Evolutionary conservation across 2,797 vertebrate species (phyloP).

Genomic region (Lophius americanus): DNA sequence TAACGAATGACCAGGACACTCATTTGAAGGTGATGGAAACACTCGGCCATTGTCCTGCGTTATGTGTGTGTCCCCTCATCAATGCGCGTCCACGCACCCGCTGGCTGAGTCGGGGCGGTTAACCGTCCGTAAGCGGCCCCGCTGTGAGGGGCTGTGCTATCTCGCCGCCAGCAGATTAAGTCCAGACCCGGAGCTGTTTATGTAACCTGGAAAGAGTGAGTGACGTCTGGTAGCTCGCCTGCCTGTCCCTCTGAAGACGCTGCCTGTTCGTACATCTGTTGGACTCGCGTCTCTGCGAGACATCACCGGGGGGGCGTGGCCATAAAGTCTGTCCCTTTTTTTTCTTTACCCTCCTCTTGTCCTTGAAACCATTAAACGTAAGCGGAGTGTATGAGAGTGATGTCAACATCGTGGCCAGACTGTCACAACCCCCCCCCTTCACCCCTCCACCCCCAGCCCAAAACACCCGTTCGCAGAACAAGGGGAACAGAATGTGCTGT

Average conservation of each 20-base stretch:
- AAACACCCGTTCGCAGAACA: slow-evolving; percentile 58
- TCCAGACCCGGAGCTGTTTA: slow-evolving; percentile 72
- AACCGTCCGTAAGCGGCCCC: slow-evolving; percentile 50
- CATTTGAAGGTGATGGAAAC: slow-evolving; percentile 41
- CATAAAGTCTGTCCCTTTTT: slow-evolving; percentile 19
- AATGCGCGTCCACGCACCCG: slow-evolving; percentile 7
- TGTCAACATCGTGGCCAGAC: slow-evolving; percentile 55
- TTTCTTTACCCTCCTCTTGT: slow-evolving; percentile 28
- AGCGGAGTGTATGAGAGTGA: slow-evolving; percentile 66
- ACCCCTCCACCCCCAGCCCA: slow-evolving; percentile 46
- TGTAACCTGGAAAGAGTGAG: slow-evolving; percentile 70
- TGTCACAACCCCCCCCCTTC: slow-evolving; percentile 53
- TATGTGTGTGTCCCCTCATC: slow-evolving; percentile 12
- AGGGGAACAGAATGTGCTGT: slow-evolving; percentile 77
- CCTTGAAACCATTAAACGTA: slow-evolving; percentile 75
- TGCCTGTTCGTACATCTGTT: slow-evolving; percentile 32
- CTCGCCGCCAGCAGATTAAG: slow-evolving; percentile 65
- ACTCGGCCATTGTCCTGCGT: slow-evolving; percentile 28
- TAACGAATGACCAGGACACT: slow-evolving; percentile 21
- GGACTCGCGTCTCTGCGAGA: slow-evolving; percentile 48
- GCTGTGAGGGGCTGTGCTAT: slow-evolving; percentile 60
- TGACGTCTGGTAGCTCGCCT: slow-evolving; percentile 54
- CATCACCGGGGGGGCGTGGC: slow-evolving; percentile 44
- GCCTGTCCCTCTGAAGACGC: slow-evolving; percentile 44
- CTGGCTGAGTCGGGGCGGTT: slow-evolving; percentile 56